phyloP scores from a whole-genome alignment of 1,140 invertebrate species.

The Copidosoma floridanum region DNA sequence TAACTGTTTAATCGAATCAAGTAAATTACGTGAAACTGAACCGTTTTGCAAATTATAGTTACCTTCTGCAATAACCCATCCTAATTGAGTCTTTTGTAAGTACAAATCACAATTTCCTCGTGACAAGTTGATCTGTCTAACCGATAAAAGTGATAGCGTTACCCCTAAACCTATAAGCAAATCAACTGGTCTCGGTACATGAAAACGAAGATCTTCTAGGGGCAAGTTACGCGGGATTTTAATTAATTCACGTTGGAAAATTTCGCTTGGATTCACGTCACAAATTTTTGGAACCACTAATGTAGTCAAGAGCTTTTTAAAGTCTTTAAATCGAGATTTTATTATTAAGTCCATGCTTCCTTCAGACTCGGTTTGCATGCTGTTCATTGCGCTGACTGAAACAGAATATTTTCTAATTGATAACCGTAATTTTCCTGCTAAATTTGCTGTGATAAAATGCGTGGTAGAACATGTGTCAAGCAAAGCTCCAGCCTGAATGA shows the following conservation, averaged over 20 bases:
- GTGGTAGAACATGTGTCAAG: constrained; percentile 24
- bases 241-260: not conserved
- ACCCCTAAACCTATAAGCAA: constrained; percentile 13
- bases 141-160: constrained; percentile 14
- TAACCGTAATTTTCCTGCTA: constrained; percentile 13
- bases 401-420: not conserved
- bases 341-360: not conserved
- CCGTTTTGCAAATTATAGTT: too few relatives aligned
- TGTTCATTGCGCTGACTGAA: constrained; percentile 15
- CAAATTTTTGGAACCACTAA: constrained; percentile 13
- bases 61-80: too few relatives aligned
- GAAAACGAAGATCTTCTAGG: constrained; percentile 15
- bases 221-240: constrained; percentile 9
- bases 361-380: not conserved
- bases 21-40: not conserved
- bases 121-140: constrained; percentile 15
- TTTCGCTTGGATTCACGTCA: not conserved
- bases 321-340: not conserved
- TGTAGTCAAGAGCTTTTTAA: constrained; percentile 2
- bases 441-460: constrained; percentile 22
- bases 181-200: constrained; percentile 3
- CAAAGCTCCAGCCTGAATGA: constrained; percentile 7
- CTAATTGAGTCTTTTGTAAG: constrained; percentile 1
- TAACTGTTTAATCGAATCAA: not conserved
- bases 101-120: not conserved